Evolutionary conservation across 1,140 invertebrate species (phyloP).

Genomic region (Nebria ingens): DNA sequence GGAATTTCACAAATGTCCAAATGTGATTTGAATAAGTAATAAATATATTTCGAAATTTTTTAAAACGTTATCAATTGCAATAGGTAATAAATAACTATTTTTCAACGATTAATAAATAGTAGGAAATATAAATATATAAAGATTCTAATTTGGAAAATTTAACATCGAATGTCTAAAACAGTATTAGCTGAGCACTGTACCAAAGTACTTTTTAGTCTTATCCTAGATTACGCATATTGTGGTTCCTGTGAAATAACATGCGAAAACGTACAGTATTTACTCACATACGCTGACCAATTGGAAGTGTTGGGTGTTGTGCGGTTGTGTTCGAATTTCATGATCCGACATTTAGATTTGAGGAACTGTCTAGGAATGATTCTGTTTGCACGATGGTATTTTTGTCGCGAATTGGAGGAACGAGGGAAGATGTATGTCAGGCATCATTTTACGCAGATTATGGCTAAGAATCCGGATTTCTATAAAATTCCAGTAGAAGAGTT

Average conservation of each 20-base stretch:
- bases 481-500: constrained; percentile 42
- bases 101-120: neutral
- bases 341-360: constrained; percentile 35
- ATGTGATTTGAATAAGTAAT: no score
- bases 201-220: no score
- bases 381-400: constrained; percentile 60
- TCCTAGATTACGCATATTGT: constrained; percentile 58
- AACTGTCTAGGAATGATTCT: constrained; percentile 49
- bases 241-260: constrained; percentile 44
- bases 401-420: constrained; percentile 42
- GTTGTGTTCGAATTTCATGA: constrained; percentile 48
- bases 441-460: constrained; percentile 40
- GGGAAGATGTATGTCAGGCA: constrained; percentile 41
- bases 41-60: no score
- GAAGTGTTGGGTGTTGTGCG: constrained; percentile 51
- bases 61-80: no score
- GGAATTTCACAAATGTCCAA: no score
- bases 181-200: constrained; percentile 33
- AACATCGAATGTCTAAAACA: no score
- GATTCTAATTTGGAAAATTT: no score
- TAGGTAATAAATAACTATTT: neutral
- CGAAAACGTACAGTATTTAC: constrained; percentile 49
- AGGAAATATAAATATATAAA: constrained; percentile 22
- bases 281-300: constrained; percentile 51
- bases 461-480: constrained; percentile 43